Percentiles rank a stretch among this genome's conserved stretches.
Evolutionary conservation across 1,140 invertebrate genomes (phyloP).

Genomic region (Leucophenga varia): DNA sequence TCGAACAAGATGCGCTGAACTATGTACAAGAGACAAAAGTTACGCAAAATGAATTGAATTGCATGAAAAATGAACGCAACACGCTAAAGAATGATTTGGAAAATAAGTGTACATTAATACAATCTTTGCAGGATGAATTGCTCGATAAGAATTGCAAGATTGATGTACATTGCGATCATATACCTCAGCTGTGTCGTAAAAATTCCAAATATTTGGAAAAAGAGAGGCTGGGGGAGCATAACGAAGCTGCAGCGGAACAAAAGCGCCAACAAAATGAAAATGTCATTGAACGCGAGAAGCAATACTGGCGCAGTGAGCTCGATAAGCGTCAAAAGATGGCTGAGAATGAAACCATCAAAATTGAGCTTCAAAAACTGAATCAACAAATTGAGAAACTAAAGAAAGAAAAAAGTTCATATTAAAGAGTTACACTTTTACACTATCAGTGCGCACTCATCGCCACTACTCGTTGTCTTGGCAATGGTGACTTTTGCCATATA

Average conservation of each 20-base stretch:
- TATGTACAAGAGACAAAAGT: conserved; percentile 43
- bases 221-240: conserved; percentile 36
- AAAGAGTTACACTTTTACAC: too few relatives aligned
- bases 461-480: too few relatives aligned
- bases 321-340: conserved; percentile 60
- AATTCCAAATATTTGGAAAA: conserved; percentile 49
- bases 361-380: conserved; percentile 59
- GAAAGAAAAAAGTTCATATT: too few relatives aligned
- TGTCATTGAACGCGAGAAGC: conserved; percentile 54
- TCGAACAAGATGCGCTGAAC: conserved; percentile 45
- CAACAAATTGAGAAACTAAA: too few relatives aligned
- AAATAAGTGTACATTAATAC: conserved; percentile 49
- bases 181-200: conserved; percentile 46
- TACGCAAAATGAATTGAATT: conserved; percentile 43
- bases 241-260: conserved; percentile 38
- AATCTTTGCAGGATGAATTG: conserved; percentile 51
- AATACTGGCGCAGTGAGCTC: conserved; percentile 56
- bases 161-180: conserved; percentile 44
- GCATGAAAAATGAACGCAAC: conserved; percentile 48
- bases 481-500: too few relatives aligned
- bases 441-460: too few relatives aligned
- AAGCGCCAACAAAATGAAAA: conserved; percentile 55
- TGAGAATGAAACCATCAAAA: conserved; percentile 59
- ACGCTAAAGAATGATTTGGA: conserved; percentile 54
- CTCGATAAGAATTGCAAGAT: conserved; percentile 53